Evolutionary conservation across 2,888 invertebrate genomes (phyloP).

Genomic region (Eilema griseolum): DNA sequence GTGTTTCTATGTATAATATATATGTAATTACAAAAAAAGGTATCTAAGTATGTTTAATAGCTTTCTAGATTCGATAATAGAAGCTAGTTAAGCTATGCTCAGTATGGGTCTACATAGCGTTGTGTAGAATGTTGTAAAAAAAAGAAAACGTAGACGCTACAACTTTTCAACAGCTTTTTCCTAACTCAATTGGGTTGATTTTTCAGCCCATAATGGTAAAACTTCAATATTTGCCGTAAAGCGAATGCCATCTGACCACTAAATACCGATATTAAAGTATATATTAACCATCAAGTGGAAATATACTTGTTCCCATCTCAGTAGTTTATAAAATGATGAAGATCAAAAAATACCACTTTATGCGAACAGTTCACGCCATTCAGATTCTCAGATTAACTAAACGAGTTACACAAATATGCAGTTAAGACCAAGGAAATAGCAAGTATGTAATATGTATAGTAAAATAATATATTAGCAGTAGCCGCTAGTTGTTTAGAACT

Average conservation of each 20-base stretch:
- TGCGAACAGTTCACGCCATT: slow-evolving; percentile 1
- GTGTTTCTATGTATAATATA: no score
- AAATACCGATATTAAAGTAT: neutral
- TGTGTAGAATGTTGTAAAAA: no score
- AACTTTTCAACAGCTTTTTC: neutral
- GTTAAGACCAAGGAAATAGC: slow-evolving; percentile 7
- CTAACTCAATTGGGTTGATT: no score
- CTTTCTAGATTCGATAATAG: no score
- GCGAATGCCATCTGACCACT: no score
- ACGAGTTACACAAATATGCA: slow-evolving; percentile 6
- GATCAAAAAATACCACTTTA: neutral
- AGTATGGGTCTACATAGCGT: no score
- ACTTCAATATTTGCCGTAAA: no score
- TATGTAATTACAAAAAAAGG: no score
- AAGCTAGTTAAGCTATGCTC: no score
- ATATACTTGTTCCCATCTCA: neutral
- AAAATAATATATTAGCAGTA: slow-evolving; percentile 13
- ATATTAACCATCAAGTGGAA: neutral
- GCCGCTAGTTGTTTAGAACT: slow-evolving; percentile 34
- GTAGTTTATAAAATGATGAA: neutral
- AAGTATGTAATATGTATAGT: slow-evolving; percentile 11
- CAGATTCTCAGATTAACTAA: neutral
- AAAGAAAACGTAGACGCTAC: no score
- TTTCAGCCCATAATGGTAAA: no score
- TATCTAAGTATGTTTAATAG: no score